Evolutionary conservation across 2,888 invertebrate genomes (phyloP).

Genomic region (Papilio gigon): DNA sequence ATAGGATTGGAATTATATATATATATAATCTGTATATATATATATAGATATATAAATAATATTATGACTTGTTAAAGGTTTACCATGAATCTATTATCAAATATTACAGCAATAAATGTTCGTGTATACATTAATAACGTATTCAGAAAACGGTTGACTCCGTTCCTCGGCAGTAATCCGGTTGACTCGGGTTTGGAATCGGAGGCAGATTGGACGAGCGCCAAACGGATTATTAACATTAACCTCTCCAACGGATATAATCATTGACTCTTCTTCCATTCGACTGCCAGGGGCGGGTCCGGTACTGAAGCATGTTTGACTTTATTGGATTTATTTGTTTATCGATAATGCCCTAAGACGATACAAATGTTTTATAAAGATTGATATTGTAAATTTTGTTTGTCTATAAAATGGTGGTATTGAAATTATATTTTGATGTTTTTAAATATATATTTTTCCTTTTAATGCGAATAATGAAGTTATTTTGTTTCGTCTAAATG

Average conservation of each 20-base stretch:
- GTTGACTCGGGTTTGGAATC: constrained; percentile 33
- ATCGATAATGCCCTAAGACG: background rate
- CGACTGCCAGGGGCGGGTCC: constrained; percentile 54
- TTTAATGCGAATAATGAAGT: too few species aligned
- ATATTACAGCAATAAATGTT: background rate
- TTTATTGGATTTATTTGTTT: background rate
- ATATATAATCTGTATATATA: too few species aligned
- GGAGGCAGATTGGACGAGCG: constrained; percentile 58
- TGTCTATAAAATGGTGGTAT: too few species aligned
- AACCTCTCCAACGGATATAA: constrained; percentile 73
- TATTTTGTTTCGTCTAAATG: too few species aligned
- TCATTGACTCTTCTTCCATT: constrained; percentile 70
- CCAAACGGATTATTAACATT: constrained; percentile 77
- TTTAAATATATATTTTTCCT: too few species aligned
- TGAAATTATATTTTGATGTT: too few species aligned
- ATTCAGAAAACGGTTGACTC: background rate
- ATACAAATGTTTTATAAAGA: too few species aligned
- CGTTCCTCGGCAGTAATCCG: constrained; percentile 36
- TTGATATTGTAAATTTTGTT: too few species aligned
- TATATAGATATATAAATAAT: too few species aligned
- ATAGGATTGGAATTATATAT: too few species aligned
- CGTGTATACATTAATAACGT: background rate
- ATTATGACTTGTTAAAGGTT: too few species aligned
- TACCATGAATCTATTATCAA: background rate
- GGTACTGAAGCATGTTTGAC: background rate